Conservation (phyloP, 2,888 invertebrate genomes). For the Erebia palarica region DNA sequence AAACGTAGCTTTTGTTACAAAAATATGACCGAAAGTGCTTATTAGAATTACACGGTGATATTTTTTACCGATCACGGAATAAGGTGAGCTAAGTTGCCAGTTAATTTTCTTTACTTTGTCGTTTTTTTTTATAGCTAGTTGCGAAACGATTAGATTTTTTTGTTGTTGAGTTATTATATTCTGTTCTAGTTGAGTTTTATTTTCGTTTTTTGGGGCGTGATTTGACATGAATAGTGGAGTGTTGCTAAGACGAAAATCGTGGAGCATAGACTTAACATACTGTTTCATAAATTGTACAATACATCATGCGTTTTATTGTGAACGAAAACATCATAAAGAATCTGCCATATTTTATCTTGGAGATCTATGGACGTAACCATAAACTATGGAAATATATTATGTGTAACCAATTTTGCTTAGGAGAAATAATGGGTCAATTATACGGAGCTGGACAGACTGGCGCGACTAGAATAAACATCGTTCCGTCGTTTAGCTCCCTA, state of each 20-base stretch:
- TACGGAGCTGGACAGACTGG: no score
- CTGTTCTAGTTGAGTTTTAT: slow-evolving; percentile 9
- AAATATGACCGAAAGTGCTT: slow-evolving; percentile 16
- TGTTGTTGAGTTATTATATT: slow-evolving; percentile 12
- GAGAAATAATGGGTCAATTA: no score
- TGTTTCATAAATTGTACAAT: not conserved
- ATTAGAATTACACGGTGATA: slow-evolving; percentile 24
- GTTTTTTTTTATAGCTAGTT: not conserved
- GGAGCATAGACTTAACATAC: not conserved
- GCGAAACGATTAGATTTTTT: not conserved
- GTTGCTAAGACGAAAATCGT: not conserved
- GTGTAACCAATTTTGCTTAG: no score
- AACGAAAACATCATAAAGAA: not conserved
- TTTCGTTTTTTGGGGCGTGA: slow-evolving; percentile 9
- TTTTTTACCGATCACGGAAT: slow-evolving; percentile 29
- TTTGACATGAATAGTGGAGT: slow-evolving; percentile 9
- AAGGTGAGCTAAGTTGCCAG: slow-evolving; percentile 29
- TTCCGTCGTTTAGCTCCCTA: no score
- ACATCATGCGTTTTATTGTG: not conserved
- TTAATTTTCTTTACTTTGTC: slow-evolving; percentile 5
- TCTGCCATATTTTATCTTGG: not conserved
- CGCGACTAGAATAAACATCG: no score
- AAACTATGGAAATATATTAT: no score
- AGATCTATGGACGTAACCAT: not conserved
- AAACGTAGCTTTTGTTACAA: slow-evolving; percentile 23